Evolutionary conservation across 1,140 invertebrate genomes (phyloP), one percentile per base, ranked within the genome.

Genomic region (Cryptotermes secundus): DNA sequence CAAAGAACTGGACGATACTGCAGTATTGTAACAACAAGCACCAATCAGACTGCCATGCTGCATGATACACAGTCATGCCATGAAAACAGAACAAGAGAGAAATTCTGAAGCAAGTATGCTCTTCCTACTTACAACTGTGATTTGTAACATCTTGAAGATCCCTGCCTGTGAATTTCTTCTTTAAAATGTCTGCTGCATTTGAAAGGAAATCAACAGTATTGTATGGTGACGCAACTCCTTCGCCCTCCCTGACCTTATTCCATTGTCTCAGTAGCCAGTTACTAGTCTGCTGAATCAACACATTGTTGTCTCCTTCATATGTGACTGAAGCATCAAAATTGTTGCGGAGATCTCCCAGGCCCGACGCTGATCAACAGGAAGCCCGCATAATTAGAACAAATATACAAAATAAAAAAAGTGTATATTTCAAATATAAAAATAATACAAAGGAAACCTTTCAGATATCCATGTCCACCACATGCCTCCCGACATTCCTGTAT

Each of bases 261-360:
- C 93, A 95, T 87, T 95, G 92, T 53, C 92, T 92, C 45, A 97
- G 87, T 79, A 98, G 90, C 95, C 95, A 97, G 89, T 99, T 99
- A 88, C 95, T 96, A 0, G 97, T 94, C 92, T 99, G 98, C 88
- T 99, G 98, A 19, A 97, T 93, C 12, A 99, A 91, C 72, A 99
- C 97, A 90, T 98, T 98, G 90, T 98, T 98, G 89, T 99, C 98
- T 10, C 98, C 98, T 91, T 99, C 98, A 87, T 98, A 99, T 0
- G 97, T 99, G 86, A 95, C 95, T 86, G 96, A 97, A 0, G 97
- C 95, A 91, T 99, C 98, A 90, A 98, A 95, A 89, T 98, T 95
- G 90, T 95, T 94, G 84, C 96, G 92, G 80, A 98, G 90, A 85
- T 96, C 93, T n/a, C 96, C 95, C 79, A 98, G 90, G 86, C 96